Conservation (phyloP, 2,888 invertebrate species). For the Andrena bucephala region DNA sequence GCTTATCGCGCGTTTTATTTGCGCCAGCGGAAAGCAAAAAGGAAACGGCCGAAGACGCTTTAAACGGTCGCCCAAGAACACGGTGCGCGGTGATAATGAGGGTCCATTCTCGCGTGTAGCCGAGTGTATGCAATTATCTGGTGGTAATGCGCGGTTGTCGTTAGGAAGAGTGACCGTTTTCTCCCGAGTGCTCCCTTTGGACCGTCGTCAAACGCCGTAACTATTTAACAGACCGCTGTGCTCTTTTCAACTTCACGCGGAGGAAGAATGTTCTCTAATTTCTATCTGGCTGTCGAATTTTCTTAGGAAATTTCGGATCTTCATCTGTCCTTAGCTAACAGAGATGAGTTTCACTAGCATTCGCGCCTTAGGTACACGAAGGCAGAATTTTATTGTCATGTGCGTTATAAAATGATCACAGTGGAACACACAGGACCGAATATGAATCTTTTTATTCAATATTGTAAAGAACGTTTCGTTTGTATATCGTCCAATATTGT, state of each 20-base stretch:
- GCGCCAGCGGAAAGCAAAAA: constrained; percentile 31
- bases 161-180: constrained; percentile 70
- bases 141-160: constrained; percentile 75
- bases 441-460: constrained; percentile 86
- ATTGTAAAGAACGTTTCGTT: constrained; percentile 98
- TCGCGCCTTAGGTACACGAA: background rate
- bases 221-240: constrained; percentile 61
- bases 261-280: background rate
- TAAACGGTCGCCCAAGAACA: constrained; percentile 38
- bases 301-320: background rate
- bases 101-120: constrained; percentile 68
- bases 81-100: constrained; percentile 69
- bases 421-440: background rate
- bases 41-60: constrained; percentile 19
- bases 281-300: no score
- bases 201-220: constrained; percentile 65
- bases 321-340: background rate
- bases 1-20: constrained; percentile 62
- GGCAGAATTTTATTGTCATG: constrained; percentile 32
- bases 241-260: background rate
- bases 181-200: constrained; percentile 50
- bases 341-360: background rate
- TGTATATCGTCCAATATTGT: constrained; percentile 99
- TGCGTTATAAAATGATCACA: constrained; percentile 36
- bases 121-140: constrained; percentile 73